Conservation (phyloP, 1,140 invertebrate species). For the Drosophila neocordata region DNA sequence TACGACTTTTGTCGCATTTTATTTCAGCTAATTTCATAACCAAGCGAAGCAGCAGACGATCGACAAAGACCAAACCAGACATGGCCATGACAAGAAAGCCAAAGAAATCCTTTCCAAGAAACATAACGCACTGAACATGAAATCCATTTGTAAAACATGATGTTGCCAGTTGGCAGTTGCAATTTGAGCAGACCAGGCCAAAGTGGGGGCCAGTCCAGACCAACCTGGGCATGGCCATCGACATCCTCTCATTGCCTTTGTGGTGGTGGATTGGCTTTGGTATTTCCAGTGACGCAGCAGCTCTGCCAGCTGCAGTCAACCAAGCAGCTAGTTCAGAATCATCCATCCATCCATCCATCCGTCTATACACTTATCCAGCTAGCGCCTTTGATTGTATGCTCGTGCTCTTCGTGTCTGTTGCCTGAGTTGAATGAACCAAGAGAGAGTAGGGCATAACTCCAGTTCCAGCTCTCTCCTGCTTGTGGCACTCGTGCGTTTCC, state of each 20-base stretch:
- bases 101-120: slow-evolving; percentile 77
- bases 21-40: slow-evolving; percentile 58
- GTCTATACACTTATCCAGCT: slow-evolving; percentile 48
- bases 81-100: slow-evolving; percentile 72
- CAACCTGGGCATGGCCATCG: slow-evolving; percentile 33
- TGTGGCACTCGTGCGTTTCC: slow-evolving; percentile 76
- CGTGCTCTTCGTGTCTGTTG: slow-evolving; percentile 38
- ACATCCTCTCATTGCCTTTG: slow-evolving; percentile 50
- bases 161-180: slow-evolving; percentile 49
- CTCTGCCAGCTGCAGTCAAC: slow-evolving; percentile 61
- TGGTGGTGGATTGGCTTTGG: slow-evolving; percentile 45
- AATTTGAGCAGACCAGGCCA: slow-evolving; percentile 45
- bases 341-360: slow-evolving; percentile 49
- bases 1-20: slow-evolving; percentile 62
- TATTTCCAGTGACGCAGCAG: slow-evolving; percentile 19
- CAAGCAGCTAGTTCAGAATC: slow-evolving; percentile 63
- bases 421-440: slow-evolving; percentile 72
- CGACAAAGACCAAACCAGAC: slow-evolving; percentile 46
- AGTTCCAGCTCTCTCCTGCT: slow-evolving; percentile 26
- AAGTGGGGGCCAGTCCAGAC: slow-evolving; percentile 48
- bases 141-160: slow-evolving; percentile 78
- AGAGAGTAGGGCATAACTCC: slow-evolving; percentile 59
- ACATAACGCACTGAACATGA: slow-evolving; percentile 76
- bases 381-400: slow-evolving; percentile 8
- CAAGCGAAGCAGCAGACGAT: slow-evolving; percentile 26